These are phyloP conservation scores for Pheosia gnoma DNA, from an alignment of 2,888 invertebrate genomes.

Conservation along the genomic window DNA sequence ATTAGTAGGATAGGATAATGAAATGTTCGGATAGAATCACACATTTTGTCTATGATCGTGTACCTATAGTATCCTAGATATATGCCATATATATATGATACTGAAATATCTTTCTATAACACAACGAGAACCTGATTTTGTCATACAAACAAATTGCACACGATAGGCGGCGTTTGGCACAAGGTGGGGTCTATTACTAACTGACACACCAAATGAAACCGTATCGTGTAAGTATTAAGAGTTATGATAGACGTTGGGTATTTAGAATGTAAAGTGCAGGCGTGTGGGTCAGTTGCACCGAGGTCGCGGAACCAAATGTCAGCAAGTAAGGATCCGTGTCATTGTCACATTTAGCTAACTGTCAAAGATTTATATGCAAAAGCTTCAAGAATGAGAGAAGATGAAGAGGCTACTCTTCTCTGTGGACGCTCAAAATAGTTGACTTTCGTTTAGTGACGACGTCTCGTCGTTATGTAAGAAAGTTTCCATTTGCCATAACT, in stretches of 20 bases:
- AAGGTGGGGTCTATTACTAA: constrained; percentile 48
- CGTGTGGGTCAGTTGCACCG: constrained; percentile 64
- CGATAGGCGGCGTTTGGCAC: constrained; percentile 54
- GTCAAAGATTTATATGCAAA: neutral
- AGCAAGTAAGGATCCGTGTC: constrained; percentile 67
- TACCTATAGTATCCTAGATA: no score
- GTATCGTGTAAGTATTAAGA: constrained; percentile 40
- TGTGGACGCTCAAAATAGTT: no score
- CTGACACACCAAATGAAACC: constrained; percentile 23
- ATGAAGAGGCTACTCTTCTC: no score
- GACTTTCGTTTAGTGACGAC: no score
- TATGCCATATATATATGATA: no score
- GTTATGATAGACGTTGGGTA: constrained; percentile 32
- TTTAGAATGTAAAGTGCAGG: constrained; percentile 57
- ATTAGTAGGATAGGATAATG: no score
- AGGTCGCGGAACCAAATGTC: constrained; percentile 75
- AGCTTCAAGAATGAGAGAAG: neutral
- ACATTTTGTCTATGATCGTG: no score
- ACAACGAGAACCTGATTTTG: constrained; percentile 47
- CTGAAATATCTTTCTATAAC: constrained; percentile 6
- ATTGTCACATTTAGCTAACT: constrained; percentile 44
- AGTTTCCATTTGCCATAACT: no score
- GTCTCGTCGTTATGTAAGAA: no score
- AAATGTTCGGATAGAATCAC: no score
- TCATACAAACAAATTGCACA: constrained; percentile 65